Conservation (phyloP, 2,888 invertebrate species). For the Phengaris alcon region DNA sequence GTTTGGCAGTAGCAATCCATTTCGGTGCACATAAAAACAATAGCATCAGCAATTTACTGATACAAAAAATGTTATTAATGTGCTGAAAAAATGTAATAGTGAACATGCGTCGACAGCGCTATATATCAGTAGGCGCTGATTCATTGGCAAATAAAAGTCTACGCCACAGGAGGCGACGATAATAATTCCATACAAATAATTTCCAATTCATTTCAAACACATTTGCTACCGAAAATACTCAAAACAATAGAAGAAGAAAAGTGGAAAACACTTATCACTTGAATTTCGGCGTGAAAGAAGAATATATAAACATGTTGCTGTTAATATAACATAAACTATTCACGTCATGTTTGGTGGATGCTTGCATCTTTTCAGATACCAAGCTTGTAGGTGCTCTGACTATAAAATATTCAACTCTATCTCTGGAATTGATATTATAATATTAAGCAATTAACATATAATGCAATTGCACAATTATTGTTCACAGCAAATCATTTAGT, state of each 20-base stretch:
- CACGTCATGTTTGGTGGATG: too few relatives aligned
- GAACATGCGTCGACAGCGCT: conserved; percentile 55
- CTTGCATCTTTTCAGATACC: too few relatives aligned
- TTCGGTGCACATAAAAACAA: conserved; percentile 27
- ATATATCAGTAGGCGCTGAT: conserved; percentile 68
- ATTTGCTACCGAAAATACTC: conserved; percentile 34
- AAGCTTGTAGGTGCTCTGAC: too few relatives aligned
- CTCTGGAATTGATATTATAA: too few relatives aligned
- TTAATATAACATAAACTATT: too few relatives aligned
- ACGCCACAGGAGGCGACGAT: conserved; percentile 61
- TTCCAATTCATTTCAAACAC: conserved; percentile 60
- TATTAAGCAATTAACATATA: too few relatives aligned
- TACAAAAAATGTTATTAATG: conserved; percentile 41
- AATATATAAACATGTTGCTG: too few relatives aligned
- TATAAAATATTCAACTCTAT: too few relatives aligned
- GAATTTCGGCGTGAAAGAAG: conserved; percentile 33
- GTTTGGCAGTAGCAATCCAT: conserved; percentile 22
- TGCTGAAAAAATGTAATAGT: conserved; percentile 55
- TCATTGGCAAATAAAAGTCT: conserved; percentile 64
- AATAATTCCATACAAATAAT: conserved; percentile 66
- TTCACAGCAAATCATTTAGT: too few relatives aligned
- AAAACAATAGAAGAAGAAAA: conserved; percentile 9
- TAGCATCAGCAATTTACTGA: conserved; percentile 35
- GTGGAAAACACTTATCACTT: conserved; percentile 43
- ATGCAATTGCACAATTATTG: too few relatives aligned